Evolutionary conservation across 2,888 invertebrate genomes (phyloP).

Genomic region (Proisotoma minuta): DNA sequence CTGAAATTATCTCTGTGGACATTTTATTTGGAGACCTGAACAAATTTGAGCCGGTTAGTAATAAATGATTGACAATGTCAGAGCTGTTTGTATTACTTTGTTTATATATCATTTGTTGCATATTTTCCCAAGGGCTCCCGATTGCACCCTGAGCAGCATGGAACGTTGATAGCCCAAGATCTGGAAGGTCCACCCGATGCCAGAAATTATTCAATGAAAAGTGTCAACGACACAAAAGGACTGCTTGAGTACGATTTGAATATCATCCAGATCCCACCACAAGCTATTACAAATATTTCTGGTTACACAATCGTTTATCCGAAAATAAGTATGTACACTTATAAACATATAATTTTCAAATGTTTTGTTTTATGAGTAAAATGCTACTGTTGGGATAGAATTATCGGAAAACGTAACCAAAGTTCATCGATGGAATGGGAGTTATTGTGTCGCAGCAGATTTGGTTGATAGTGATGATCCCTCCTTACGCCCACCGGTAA

Average conservation of each 20-base stretch:
- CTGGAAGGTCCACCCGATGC: conserved; percentile 34
- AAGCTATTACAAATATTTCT: background rate
- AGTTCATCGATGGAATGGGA: conserved; percentile 31
- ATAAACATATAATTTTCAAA: background rate
- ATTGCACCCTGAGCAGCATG: conserved; percentile 14
- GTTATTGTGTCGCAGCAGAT: conserved; percentile 39
- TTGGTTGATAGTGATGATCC: conserved; percentile 32
- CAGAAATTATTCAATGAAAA: conserved; percentile 28
- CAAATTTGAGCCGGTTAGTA: too few species aligned
- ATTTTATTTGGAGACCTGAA: too few species aligned
- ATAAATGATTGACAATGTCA: too few species aligned
- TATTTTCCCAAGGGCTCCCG: conserved; percentile 31
- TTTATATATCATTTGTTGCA: too few species aligned
- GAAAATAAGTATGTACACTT: conserved; percentile 27
- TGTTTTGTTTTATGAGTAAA: too few species aligned
- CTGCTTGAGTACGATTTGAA: conserved; percentile 27
- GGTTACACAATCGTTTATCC: conserved; percentile 16
- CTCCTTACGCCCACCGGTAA: too few species aligned
- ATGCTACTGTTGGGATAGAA: too few species aligned
- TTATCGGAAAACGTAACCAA: conserved; percentile 17
- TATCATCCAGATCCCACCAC: background rate
- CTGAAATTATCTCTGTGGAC: too few species aligned
- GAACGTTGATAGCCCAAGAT: conserved; percentile 26
- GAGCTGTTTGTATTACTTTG: too few species aligned
- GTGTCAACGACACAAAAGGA: conserved; percentile 41